Percentiles rank a stretch among this genome's conserved stretches.
Conservation (phyloP, 2,113 vertebrate species). For the Seriola aureovittata region DNA sequence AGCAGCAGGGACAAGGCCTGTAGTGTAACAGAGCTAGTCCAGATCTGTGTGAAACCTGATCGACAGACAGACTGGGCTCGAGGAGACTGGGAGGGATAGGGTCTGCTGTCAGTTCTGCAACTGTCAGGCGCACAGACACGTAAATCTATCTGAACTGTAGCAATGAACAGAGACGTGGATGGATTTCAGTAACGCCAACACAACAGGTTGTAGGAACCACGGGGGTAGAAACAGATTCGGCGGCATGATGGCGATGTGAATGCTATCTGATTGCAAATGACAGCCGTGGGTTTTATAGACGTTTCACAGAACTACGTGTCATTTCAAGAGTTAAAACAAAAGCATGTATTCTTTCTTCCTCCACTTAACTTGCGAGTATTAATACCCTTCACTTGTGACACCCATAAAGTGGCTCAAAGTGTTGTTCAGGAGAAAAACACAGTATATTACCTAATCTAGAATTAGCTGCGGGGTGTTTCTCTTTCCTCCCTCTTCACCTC, state of each 20-base stretch:
- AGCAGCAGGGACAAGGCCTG: constrained; percentile 55
- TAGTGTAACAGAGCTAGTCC: constrained; percentile 65
- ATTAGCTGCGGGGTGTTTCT: constrained; percentile 43
- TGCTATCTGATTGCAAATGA: constrained; percentile 31
- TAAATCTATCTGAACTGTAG: constrained; percentile 59
- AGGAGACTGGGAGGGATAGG: constrained; percentile 36
- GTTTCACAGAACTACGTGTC: constrained; percentile 6
- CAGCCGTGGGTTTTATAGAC: constrained; percentile 4
- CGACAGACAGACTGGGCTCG: constrained; percentile 20
- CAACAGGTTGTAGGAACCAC: constrained; percentile 13
- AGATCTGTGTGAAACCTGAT: constrained; percentile 66
- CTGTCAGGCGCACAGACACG: constrained; percentile 24
- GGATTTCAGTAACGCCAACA: constrained; percentile 9
- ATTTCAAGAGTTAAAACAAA: neutral
- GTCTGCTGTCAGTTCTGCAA: constrained; percentile 32
- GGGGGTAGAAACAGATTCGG: neutral
- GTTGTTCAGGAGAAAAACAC: constrained; percentile 16
- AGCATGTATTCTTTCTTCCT: neutral
- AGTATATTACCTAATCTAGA: constrained; percentile 39
- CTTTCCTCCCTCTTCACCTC: constrained; percentile 34
- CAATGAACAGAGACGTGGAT: constrained; percentile 7
- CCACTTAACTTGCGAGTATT: constrained; percentile 6
- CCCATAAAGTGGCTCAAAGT: constrained; percentile 25
- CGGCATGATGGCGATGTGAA: neutral
- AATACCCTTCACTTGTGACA: constrained; percentile 12